Evolutionary conservation across 37 sponge, comb jelly and placozoan species (phyloP).

Genomic region (Hexactinellida sp.): DNA sequence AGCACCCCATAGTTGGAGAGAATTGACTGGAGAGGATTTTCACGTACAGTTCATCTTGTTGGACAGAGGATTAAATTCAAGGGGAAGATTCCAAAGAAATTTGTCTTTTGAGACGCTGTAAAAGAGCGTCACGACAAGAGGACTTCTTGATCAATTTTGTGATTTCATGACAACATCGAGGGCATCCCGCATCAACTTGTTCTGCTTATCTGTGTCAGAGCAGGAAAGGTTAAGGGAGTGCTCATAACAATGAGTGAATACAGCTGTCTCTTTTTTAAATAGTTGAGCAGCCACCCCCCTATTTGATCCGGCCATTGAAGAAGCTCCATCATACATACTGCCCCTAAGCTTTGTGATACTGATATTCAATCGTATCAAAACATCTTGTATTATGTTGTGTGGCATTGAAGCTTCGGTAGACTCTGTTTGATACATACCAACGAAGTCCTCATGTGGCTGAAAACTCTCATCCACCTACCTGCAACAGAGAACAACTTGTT

Average conservation of each 20-base stretch:
- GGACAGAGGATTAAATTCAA: background rate
- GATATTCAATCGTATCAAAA: background rate
- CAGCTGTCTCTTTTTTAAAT: background rate
- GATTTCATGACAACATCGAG: background rate
- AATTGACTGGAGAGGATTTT: background rate
- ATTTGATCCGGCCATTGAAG: background rate
- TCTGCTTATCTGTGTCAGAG: background rate
- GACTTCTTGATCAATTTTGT: background rate
- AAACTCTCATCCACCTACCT: background rate
- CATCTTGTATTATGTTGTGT: background rate
- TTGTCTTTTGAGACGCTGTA: background rate
- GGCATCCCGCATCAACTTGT: background rate
- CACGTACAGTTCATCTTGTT: background rate
- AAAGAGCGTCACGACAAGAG: background rate
- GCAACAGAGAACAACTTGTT: background rate
- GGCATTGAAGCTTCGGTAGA: background rate
- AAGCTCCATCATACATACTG: background rate
- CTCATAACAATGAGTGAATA: background rate
- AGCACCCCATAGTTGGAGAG: no score
- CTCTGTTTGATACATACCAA: background rate
- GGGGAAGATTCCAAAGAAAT: background rate
- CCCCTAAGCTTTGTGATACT: background rate
- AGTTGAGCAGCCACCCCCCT: background rate
- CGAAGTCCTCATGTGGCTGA: background rate
- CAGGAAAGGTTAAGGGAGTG: background rate